Base-by-base conservation (phyloP, 2,113 vertebrate species). In the Catharus minimus region DNA sequence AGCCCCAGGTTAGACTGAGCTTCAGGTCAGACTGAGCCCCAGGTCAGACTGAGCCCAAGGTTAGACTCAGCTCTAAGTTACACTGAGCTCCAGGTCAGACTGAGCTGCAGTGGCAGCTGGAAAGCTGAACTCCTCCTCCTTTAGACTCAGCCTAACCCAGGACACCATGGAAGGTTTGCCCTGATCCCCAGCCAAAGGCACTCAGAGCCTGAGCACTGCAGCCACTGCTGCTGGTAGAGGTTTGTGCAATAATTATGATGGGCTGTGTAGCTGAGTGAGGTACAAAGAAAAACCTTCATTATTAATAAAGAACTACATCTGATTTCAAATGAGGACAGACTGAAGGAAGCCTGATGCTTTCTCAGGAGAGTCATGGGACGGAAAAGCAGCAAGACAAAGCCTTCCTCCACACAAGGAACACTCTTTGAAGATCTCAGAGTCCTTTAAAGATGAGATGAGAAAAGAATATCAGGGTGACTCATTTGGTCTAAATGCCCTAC, bases 401-500 rank as follows among this genome's bases (percentile, higher is more conserved):
- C 27, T 76, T 73, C 55, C 58, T 58, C 81, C 47, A 18, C 21
- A 14, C 41, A 43, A 75, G 46, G 53, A 86, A 18, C 65, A 61
- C 33, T 53, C 60, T 91, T 55, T 78, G 77, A 86, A 93, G 73
- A 32, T 84, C 80, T 92, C 60, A 58, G 32, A 49, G 57, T 76
- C 55, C 69, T 95, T 76, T 79, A 78, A 77, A 94, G 83, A 84
- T 20, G 22, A 77, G 49, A 88, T 74, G 49, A 90, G 55, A 41
- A 67, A 76, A 78, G 44, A 64, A 7, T 36, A 74, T 39, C 80
- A 72, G 30, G 27, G 86, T 86, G 86, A 86, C 71, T 94, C 92
- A 87, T 66, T 82, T 94, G 69, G 58, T 84, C 77, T 86, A 69
- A 87, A 85, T 36, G 39, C 77, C 74, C 88, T 82, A 82, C 50